Evolutionary conservation across 2,888 invertebrate genomes (phyloP), one percentile per base, ranked within the genome.

Genomic region (Caenorhabditis sinica): DNA sequence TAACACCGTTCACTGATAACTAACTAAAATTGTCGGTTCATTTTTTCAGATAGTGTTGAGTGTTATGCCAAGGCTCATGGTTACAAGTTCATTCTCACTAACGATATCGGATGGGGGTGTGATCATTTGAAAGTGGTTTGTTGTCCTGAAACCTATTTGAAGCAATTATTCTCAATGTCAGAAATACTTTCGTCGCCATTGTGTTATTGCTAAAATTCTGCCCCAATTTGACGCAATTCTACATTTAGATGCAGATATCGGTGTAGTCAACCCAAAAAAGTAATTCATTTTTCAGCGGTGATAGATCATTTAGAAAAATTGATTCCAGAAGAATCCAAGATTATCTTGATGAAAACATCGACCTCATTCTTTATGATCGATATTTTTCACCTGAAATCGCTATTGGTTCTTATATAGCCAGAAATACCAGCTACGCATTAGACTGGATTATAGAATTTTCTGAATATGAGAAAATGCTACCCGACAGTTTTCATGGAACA

Each of bases 111-210:
- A 20, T 53, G 23, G 13, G 51, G 36, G 23, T 86, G 86, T 43
- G 23, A 30, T 25, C 66, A 86, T 33, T 13, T 40, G 40, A 75
- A 76, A 80, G 86, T n/a, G n/a, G n/a, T n/a, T n/a, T n/a, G n/a
- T n/a, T n/a, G n/a, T n/a, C n/a, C n/a, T n/a, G n/a, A n/a, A n/a
- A n/a, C n/a, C n/a, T n/a, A n/a, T n/a, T n/a, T n/a, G n/a, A n/a
- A n/a, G n/a, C n/a, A n/a, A n/a, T n/a, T n/a, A n/a, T n/a, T n/a
- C n/a, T n/a, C n/a, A n/a, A 82, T 49, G 86, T 13, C 66, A 87
- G 87, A 82, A 81, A 51, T 85, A 73, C 69, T 87, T 87, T 75
- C 83, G 85, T n/a, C 73, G 87, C 6, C 87, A 87, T 33, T 87
- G 87, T 58, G 81, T 77, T 2, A 69, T 73, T 5, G 66, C 76